Percentiles rank a stretch among this genome's conserved stretches.
phyloP scores from a whole-genome alignment of 1,140 invertebrate genomes.

The Portunus trituberculatus region DNA sequence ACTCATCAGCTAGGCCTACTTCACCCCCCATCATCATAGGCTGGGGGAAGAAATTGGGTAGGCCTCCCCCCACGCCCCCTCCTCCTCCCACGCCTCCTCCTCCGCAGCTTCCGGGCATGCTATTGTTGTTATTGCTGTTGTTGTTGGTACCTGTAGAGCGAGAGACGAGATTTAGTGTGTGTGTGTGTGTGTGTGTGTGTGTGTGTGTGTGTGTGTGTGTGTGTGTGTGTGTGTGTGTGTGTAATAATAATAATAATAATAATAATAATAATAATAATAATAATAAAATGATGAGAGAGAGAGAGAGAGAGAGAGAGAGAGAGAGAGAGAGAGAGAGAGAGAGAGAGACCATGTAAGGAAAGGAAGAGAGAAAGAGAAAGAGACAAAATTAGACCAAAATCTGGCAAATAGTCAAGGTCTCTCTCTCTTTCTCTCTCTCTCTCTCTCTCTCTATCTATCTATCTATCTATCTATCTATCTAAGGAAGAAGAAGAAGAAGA shows the following conservation, averaged over 20 bases:
- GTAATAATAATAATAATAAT: too few relatives aligned
- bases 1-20: slow-evolving; percentile 72
- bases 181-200: too few relatives aligned
- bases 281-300: background rate
- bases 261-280: too few relatives aligned
- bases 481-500: too few relatives aligned
- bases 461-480: too few relatives aligned
- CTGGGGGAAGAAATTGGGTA: too few relatives aligned
- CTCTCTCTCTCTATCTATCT: too few relatives aligned
- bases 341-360: background rate
- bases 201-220: too few relatives aligned
- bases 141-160: too few relatives aligned
- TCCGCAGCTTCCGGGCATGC: slow-evolving; percentile 58
- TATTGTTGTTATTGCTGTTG: background rate
- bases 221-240: too few relatives aligned
- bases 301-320: slow-evolving; percentile 29
- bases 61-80: background rate
- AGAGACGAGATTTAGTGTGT: too few relatives aligned
- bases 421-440: background rate
- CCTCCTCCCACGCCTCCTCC: slow-evolving; percentile 50
- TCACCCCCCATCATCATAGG: slow-evolving; percentile 24
- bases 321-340: slow-evolving; percentile 29
- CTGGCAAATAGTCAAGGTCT: background rate
- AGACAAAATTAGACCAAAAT: background rate
- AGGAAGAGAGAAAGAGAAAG: too few relatives aligned